Conservation (phyloP, 2,888 invertebrate species). For the Chrysodeixis includens region DNA sequence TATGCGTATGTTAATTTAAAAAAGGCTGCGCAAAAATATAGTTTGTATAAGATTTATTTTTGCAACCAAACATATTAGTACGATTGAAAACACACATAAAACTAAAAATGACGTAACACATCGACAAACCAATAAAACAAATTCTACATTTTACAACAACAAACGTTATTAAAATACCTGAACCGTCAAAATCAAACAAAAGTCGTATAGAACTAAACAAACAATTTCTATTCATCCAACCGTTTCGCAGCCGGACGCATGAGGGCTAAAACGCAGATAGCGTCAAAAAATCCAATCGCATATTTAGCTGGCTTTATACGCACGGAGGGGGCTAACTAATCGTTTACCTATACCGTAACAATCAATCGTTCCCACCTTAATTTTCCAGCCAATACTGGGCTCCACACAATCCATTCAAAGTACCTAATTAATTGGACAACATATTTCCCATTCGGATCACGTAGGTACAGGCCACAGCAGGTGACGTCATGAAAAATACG, state of each 20-base stretch:
- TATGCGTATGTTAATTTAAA: too few species aligned
- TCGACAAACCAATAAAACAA: not conserved
- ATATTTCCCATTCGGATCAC: slow-evolving; percentile 80
- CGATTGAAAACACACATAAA: not conserved
- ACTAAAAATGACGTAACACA: not conserved
- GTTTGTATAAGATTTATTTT: not conserved
- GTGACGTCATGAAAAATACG: slow-evolving; percentile 79
- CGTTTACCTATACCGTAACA: slow-evolving; percentile 72
- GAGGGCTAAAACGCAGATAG: slow-evolving; percentile 44
- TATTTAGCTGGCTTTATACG: slow-evolving; percentile 54
- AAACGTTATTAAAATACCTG: slow-evolving; percentile 8
- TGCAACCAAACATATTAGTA: not conserved
- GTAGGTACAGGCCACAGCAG: slow-evolving; percentile 67
- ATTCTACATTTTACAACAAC: slow-evolving; percentile 7
- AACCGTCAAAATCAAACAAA: slow-evolving; percentile 22
- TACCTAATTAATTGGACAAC: slow-evolving; percentile 82
- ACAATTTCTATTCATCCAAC: slow-evolving; percentile 45
- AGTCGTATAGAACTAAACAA: slow-evolving; percentile 32
- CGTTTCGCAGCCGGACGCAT: slow-evolving; percentile 30
- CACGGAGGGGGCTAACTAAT: slow-evolving; percentile 65
- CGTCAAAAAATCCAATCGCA: slow-evolving; percentile 50
- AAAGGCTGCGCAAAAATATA: too few species aligned
- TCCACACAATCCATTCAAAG: slow-evolving; percentile 79
- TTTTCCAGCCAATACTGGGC: slow-evolving; percentile 79
- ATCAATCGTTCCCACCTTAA: slow-evolving; percentile 77